Conservation (phyloP, 2,113 vertebrate genomes). For the Uria lomvia region DNA sequence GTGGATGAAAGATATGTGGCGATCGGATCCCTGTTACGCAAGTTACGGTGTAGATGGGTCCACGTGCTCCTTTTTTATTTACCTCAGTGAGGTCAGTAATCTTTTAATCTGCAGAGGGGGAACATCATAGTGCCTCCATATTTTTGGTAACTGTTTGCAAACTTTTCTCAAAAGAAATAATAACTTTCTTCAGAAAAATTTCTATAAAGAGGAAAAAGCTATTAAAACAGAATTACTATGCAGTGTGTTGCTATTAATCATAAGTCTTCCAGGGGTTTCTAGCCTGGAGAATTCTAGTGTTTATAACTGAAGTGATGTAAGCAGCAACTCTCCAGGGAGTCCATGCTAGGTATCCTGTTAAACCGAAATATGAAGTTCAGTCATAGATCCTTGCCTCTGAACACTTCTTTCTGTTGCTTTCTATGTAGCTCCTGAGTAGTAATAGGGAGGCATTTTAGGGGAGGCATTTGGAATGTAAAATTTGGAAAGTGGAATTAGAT, state of each 20-base stretch:
- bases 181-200: background rate
- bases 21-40: conserved; percentile 90
- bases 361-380: background rate
- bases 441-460: background rate
- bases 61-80: conserved; percentile 97
- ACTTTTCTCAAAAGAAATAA: background rate
- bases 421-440: background rate
- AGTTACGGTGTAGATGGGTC: conserved; percentile 95
- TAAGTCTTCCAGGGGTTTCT: background rate
- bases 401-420: background rate
- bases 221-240: background rate
- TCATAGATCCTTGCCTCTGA: background rate
- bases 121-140: background rate
- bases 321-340: background rate
- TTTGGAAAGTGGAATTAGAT: background rate
- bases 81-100: conserved; percentile 96
- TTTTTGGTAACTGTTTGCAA: background rate
- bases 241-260: background rate
- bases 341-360: background rate
- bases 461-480: background rate
- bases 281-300: background rate
- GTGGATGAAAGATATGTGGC: conserved; percentile 99
- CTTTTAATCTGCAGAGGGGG: background rate
- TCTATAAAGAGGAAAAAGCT: background rate
- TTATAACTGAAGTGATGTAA: background rate